Evolutionary conservation across 2,797 vertebrate species (phyloP).

Genomic region (Spatula versicolor): DNA sequence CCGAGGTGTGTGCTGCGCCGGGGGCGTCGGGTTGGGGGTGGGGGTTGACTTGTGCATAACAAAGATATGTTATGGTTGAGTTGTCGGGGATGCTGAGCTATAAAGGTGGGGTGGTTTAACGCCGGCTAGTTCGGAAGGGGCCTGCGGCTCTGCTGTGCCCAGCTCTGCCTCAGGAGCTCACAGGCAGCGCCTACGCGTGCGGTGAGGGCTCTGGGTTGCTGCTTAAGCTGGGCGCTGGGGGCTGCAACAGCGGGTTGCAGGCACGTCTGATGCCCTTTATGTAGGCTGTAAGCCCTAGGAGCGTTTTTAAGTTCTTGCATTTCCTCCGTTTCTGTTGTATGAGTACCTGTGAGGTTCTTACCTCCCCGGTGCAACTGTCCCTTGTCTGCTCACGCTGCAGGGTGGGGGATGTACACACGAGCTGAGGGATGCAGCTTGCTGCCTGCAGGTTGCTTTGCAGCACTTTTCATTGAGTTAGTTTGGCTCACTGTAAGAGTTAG

Average conservation of each 20-base stretch:
- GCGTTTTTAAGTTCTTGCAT: neutral
- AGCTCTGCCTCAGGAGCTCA: neutral
- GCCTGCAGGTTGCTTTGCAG: neutral
- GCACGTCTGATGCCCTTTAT: neutral
- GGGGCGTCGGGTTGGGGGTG: neutral
- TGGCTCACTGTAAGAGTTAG: too few species aligned
- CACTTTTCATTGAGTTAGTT: neutral
- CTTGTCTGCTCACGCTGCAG: too few species aligned
- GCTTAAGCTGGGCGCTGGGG: neutral
- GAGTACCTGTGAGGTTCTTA: neutral
- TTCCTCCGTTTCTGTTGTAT: neutral
- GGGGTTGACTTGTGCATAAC: neutral
- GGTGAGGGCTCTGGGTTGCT: accelerated
- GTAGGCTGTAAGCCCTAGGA: neutral
- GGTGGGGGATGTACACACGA: too few species aligned
- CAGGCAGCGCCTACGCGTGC: accelerated
- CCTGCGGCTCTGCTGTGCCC: accelerated
- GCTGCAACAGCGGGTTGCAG: too few species aligned
- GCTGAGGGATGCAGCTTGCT: neutral
- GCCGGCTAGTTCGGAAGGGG: neutral
- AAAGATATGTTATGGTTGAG: too few species aligned
- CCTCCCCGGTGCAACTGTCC: neutral
- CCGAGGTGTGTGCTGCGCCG: neutral
- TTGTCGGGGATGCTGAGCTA: accelerated
- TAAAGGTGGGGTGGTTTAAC: neutral